A percentile compares a stretch with the other conserved stretches of the same genome.
These are phyloP conservation scores for Percina caprodes DNA, from an alignment of 2,113 vertebrate species.

Conservation along the genomic window DNA sequence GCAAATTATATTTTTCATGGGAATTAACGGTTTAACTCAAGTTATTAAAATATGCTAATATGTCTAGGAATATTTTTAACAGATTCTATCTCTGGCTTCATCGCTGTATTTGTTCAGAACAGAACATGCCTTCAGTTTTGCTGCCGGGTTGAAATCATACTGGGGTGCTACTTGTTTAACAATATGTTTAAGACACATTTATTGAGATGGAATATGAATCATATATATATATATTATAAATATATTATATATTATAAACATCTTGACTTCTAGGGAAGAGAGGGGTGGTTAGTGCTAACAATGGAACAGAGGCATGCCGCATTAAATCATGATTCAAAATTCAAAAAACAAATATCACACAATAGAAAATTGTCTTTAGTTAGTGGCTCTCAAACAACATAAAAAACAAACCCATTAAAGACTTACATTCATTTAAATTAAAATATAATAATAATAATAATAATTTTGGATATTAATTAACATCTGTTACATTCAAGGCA, in stretches of 20 bases:
- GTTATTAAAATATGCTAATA: slow-evolving; percentile 69
- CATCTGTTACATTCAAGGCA: too few relatives aligned
- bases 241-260: too few relatives aligned
- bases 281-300: slow-evolving; percentile 29
- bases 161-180: slow-evolving; percentile 56
- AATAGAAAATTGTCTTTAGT: too few relatives aligned
- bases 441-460: too few relatives aligned
- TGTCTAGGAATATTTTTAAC: slow-evolving; percentile 37
- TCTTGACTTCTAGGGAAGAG: slow-evolving; percentile 53
- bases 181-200: slow-evolving; percentile 57
- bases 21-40: slow-evolving; percentile 59
- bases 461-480: too few relatives aligned
- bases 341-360: too few relatives aligned
- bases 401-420: too few relatives aligned
- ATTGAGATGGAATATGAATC: slow-evolving; percentile 65
- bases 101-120: slow-evolving; percentile 25
- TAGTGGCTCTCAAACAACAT: too few relatives aligned
- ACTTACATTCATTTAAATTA: too few relatives aligned
- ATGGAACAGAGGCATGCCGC: slow-evolving; percentile 45
- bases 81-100: slow-evolving; percentile 14
- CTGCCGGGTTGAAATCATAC: slow-evolving; percentile 49
- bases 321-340: slow-evolving; percentile 40
- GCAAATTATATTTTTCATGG: slow-evolving; percentile 58
- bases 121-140: slow-evolving; percentile 52
- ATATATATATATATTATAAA: too few relatives aligned